Conservation (phyloP, 2,888 invertebrate genomes). For the Chrysolina haemoptera region DNA sequence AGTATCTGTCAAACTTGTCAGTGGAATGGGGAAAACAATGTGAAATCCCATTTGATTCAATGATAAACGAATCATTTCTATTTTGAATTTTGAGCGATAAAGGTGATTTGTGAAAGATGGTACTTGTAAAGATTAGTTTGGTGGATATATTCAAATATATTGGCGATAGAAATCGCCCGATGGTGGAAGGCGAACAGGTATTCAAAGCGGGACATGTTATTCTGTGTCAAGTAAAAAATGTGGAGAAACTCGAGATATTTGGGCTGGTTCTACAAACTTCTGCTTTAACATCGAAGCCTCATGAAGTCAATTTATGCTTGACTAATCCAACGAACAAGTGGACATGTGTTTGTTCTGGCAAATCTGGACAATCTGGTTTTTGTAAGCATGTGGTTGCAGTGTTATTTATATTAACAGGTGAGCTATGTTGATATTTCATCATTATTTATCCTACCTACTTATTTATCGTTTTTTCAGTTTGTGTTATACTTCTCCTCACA, state of each 20-base stretch:
- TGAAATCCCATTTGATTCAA: neutral
- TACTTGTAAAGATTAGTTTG: constrained; percentile 25
- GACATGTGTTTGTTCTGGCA: too few relatives aligned
- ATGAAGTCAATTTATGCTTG: too few relatives aligned
- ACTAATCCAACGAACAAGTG: too few relatives aligned
- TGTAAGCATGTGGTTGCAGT: constrained; percentile 22
- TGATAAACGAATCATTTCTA: too few relatives aligned
- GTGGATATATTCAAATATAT: constrained; percentile 32
- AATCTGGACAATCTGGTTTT: too few relatives aligned
- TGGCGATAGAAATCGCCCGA: constrained; percentile 23
- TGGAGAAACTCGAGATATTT: constrained; percentile 15
- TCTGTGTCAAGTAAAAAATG: constrained; percentile 24
- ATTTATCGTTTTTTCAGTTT: neutral
- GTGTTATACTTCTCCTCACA: neutral
- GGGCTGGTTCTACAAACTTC: constrained; percentile 28
- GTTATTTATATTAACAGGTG: constrained; percentile 20
- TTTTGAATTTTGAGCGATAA: too few relatives aligned
- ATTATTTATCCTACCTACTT: neutral
- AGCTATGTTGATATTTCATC: constrained; percentile 6
- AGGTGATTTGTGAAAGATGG: too few relatives aligned
- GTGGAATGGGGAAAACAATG: neutral
- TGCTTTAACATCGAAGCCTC: too few relatives aligned
- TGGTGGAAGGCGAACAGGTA: constrained; percentile 23
- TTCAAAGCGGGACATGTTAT: constrained; percentile 28
- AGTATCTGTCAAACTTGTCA: too few relatives aligned